A percentile compares a stretch with the other conserved stretches of the same genome.
Evolutionary conservation across 2,113 vertebrate genomes (phyloP).

Genomic region (Procavia capensis): DNA sequence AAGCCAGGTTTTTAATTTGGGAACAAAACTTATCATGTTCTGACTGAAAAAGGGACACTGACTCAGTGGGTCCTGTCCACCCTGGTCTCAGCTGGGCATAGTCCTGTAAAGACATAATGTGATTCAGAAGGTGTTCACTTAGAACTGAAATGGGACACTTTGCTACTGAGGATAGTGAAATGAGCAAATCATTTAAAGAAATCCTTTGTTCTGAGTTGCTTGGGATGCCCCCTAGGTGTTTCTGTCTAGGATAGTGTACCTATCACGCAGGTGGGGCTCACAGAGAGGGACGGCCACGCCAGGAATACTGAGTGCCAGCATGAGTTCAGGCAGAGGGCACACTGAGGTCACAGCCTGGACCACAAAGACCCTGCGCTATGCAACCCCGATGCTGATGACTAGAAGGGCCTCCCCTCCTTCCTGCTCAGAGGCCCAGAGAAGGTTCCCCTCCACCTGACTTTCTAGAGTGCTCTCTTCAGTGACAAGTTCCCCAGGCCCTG

Average conservation of each 20-base stretch:
- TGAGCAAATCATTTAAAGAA: slow-evolving; percentile 48
- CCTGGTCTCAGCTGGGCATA: background rate
- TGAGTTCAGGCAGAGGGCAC: background rate
- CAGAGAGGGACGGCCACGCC: background rate
- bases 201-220: slow-evolving; percentile 35
- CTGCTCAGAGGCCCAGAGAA: background rate
- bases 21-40: slow-evolving; percentile 25
- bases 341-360: background rate
- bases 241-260: background rate
- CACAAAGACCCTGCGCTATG: background rate
- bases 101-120: background rate
- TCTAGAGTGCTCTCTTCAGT: background rate
- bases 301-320: background rate
- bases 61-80: background rate
- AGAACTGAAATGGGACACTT: slow-evolving; percentile 24
- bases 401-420: background rate
- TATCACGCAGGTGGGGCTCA: background rate
- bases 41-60: background rate
- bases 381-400: background rate
- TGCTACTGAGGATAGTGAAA: slow-evolving; percentile 54
- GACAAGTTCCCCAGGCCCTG: background rate
- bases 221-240: slow-evolving; percentile 44
- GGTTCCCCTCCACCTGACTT: background rate
- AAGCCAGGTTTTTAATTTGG: slow-evolving; percentile 29
- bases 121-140: slow-evolving; percentile 46